Evolutionary conservation across 1,140 invertebrate genomes (phyloP).

Genomic region (Scaptomyza graminum): DNA sequence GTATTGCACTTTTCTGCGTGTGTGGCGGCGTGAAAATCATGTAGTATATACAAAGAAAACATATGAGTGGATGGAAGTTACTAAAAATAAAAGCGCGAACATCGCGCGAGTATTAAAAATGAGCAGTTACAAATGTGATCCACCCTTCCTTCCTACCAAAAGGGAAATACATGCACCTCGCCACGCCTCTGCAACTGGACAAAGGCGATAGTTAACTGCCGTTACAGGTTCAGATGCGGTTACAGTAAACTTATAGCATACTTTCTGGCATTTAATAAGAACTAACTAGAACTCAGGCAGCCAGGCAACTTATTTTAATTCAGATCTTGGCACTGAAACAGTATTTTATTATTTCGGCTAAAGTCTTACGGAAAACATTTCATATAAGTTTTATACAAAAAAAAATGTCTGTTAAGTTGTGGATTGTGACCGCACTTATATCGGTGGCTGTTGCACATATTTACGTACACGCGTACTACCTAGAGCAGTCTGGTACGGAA

Average conservation of each 20-base stretch:
- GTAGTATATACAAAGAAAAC: slow-evolving; percentile 57
- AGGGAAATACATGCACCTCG: slow-evolving; percentile 10
- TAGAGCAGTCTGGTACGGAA: not conserved
- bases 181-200: slow-evolving; percentile 6
- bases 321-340: not conserved
- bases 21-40: slow-evolving; percentile 66
- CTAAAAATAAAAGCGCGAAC: slow-evolving; percentile 63
- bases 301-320: slow-evolving; percentile 9
- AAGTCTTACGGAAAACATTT: not conserved
- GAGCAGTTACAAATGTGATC: not conserved
- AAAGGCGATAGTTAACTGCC: slow-evolving; percentile 38
- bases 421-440: slow-evolving; percentile 11
- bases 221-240: slow-evolving; percentile 23
- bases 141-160: too few species aligned
- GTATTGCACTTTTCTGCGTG: slow-evolving; percentile 49
- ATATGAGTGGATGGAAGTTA: slow-evolving; percentile 61
- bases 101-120: slow-evolving; percentile 16
- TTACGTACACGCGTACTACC: slow-evolving; percentile 9
- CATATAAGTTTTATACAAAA: not conserved
- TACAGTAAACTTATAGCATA: slow-evolving; percentile 14
- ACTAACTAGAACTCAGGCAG: slow-evolving; percentile 5
- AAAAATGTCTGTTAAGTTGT: slow-evolving; percentile 30
- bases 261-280: slow-evolving; percentile 11
- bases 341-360: not conserved
- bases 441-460: slow-evolving; percentile 11